Base-by-base conservation (phyloP, 1,140 invertebrate genomes). In the Drosophila funebris region DNA sequence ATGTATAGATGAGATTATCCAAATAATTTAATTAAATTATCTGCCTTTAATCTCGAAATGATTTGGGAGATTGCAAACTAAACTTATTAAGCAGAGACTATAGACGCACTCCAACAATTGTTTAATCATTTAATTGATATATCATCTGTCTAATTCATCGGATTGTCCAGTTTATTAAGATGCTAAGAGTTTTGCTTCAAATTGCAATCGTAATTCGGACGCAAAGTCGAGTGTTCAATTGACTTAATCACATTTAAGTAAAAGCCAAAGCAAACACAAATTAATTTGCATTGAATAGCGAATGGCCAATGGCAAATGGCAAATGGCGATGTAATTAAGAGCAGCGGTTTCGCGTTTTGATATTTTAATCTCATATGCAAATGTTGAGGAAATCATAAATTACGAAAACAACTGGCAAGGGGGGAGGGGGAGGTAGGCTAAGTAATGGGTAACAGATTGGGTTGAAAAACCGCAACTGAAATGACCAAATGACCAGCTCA, bases 341-440 rank as follows among this genome's bases (percentile, higher is more conserved):
- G 74, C 75, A 67, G 64, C 64, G 62, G 63, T 69, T 61, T 67
- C 57, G 46, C 46, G 36, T 63, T 78, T 78, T 76, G 82, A 85
- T 82, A 66, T 70, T 73, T 78, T 88, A 85, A 85, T 87, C 82
- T 82, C 66, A 39, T 43, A 78, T 83, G 73, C 69, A 74, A 84
- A 81, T 87, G 73, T 58, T 41, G 70, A 87, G 82, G 82, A 82
- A 87, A 80, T 85, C 78, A 85, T 88, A 82, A 85, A 88, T 85
- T 72, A 76, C 63, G 60, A 64, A 74, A 72, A 77, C 53, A 71
- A 75, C 29, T 58, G 3, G 11, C 48, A 14, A 14, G 24, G 46
- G 9, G 11, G 43, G 11, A 8, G 11, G 43, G 20, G 20, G 8
- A 20, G 20, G 41, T 24, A n/a, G 46, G n/a, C n/a, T n/a, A n/a